Evolutionary conservation across 64 coral and sea anemone genomes (phyloP).

Genomic region (Montipora foliosa): DNA sequence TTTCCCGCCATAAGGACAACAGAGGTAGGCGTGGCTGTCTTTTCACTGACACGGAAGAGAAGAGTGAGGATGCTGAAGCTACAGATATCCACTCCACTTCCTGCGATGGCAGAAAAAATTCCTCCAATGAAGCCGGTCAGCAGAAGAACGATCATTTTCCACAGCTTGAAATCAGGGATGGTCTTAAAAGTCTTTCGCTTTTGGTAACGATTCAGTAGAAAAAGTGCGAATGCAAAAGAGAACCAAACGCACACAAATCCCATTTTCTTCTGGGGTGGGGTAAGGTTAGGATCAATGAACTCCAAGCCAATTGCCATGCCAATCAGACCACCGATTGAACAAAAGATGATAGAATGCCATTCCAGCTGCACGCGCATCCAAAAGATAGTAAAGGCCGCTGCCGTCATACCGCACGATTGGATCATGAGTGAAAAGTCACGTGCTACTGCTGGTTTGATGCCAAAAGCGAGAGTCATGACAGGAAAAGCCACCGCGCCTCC

Average conservation of each 20-base stretch:
- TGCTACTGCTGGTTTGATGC: constrained; percentile 68
- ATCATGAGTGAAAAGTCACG: constrained; percentile 89
- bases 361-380: constrained; percentile 87
- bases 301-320: constrained; percentile 78
- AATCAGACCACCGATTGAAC: constrained; percentile 73
- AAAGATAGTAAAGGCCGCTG: constrained; percentile 86
- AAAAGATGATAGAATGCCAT: constrained; percentile 75
- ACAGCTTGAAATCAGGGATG: constrained; percentile 79
- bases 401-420: constrained; percentile 90
- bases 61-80: constrained; percentile 86
- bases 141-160: constrained; percentile 71
- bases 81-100: constrained; percentile 85
- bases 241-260: constrained; percentile 91
- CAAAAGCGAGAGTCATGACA: constrained; percentile 84
- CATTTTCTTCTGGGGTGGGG: constrained; percentile 88
- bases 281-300: constrained; percentile 82
- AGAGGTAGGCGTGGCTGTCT: constrained; percentile 80
- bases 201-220: constrained; percentile 83
- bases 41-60: constrained; percentile 85
- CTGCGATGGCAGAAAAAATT: constrained; percentile 79
- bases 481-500: constrained; percentile 83
- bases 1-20: constrained; percentile 88
- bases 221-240: constrained; percentile 83
- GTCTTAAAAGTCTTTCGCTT: constrained; percentile 72
- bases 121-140: constrained; percentile 74